Evolutionary conservation across 2,888 invertebrate species (phyloP).

Genomic region (Drosophila multiciliata): DNA sequence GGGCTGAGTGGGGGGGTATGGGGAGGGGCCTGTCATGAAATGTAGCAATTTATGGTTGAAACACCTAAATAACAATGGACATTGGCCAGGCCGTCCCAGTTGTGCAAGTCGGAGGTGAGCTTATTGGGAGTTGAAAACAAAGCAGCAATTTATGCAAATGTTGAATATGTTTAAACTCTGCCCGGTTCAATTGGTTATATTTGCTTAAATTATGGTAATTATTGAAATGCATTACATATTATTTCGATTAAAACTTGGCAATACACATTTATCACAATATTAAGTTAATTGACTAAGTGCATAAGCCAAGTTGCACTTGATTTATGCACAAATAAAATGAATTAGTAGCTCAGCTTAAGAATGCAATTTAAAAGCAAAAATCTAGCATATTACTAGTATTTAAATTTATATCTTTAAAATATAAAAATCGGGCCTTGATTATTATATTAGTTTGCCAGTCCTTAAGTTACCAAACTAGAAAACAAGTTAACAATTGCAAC

Average conservation of each 20-base stretch:
- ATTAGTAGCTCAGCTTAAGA: background rate
- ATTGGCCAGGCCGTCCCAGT: constrained; percentile 32
- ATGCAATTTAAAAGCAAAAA: background rate
- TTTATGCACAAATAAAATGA: background rate
- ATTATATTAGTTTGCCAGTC: background rate
- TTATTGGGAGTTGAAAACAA: background rate
- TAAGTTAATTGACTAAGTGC: background rate
- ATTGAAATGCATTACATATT: background rate
- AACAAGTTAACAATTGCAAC: background rate
- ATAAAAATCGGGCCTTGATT: background rate
- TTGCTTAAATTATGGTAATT: background rate
- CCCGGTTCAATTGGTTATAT: background rate
- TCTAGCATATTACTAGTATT: background rate
- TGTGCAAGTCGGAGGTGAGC: background rate
- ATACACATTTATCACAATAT: background rate
- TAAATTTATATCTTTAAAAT: background rate
- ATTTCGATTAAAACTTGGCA: background rate
- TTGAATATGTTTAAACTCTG: background rate
- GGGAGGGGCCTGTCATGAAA: constrained; percentile 35
- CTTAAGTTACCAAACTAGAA: background rate
- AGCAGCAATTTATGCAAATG: background rate
- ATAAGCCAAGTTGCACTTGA: background rate
- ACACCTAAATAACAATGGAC: constrained; percentile 38
- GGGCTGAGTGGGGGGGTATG: background rate
- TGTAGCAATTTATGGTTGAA: constrained; percentile 52